Evolutionary conservation across 2,888 invertebrate genomes (phyloP).

Genomic region (Lasioglossum lativentre): DNA sequence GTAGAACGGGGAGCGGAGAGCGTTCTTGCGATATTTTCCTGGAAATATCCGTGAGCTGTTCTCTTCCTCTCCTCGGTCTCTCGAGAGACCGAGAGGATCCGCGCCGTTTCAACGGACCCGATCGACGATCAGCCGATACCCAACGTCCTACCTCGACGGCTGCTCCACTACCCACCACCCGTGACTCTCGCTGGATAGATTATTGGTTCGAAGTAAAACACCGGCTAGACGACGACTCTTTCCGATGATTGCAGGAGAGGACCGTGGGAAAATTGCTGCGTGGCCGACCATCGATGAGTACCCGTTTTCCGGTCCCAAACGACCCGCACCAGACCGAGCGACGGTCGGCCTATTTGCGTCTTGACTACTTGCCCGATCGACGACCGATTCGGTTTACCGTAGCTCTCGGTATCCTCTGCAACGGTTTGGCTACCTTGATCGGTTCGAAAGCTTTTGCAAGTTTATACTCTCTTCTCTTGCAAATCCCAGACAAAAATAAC

Average conservation of each 20-base stretch:
- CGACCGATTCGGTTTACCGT: not conserved
- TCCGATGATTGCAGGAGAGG: slow-evolving; percentile 39
- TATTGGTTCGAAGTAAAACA: slow-evolving; percentile 50
- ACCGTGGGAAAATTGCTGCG: slow-evolving; percentile 45
- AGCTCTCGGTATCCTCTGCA: not conserved
- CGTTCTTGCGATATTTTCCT: slow-evolving; percentile 62
- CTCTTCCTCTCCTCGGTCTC: slow-evolving; percentile 34
- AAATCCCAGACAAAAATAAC: too few species aligned
- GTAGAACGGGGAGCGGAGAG: slow-evolving; percentile 31
- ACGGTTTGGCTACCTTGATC: not conserved
- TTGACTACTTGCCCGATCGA: not conserved
- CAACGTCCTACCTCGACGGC: slow-evolving; percentile 25
- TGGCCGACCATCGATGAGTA: not conserved
- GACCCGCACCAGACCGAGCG: not conserved
- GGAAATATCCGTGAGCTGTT: slow-evolving; percentile 49
- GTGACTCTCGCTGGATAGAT: slow-evolving; percentile 26
- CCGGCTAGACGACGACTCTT: slow-evolving; percentile 37
- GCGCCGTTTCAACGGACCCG: slow-evolving; percentile 43
- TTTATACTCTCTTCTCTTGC: not conserved
- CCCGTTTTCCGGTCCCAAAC: not conserved
- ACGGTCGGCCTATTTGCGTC: slow-evolving; percentile 9
- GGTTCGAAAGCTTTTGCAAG: not conserved
- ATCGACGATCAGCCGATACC: slow-evolving; percentile 41
- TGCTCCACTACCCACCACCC: slow-evolving; percentile 25
- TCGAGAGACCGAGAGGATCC: slow-evolving; percentile 40